Base-by-base conservation (phyloP, 2,797 vertebrate genomes). In the Coilia nasus region DNA sequence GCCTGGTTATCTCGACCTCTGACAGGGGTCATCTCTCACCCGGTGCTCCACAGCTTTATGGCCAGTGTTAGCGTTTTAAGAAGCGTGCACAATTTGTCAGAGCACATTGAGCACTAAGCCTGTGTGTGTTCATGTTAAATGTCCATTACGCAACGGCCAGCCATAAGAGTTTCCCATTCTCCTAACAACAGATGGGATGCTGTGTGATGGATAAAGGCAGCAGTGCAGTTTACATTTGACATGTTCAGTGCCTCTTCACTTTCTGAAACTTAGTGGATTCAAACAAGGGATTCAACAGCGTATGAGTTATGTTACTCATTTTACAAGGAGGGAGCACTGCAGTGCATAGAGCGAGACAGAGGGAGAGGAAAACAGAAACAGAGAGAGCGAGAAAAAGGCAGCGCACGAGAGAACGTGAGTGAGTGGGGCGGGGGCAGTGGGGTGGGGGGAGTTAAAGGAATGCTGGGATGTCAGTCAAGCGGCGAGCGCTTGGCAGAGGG, bases 291-390 rank as follows among this genome's bases (percentile, higher is more conserved):
- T n/a, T n/a, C n/a, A n/a, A n/a, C 81, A 83, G 87, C 87, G 86
- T 87, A 88, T 88, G 82, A 85, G 75, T 85, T 10, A 87, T 83
- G 85, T 89, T 91, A 88, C 85, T 89, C 86, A 88, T 85, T 85
- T 83, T 85, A 83, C 82, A 28, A 23, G 81, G 86, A 82, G 7
- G 80, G 21, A 75, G 47, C 56, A 28, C 25, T 47, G 19, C 31
- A 28, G 35, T 47, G 19, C 31, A 47, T 19, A 67, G 59, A 47
- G 0, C 82, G 0, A 56, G 50, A 83, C 83, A 47, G 41, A 47
- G 31, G 19, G 31, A 31, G 71, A 21, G 28, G 85, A 56, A 10
- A 12, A 50, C 50, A 60, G 25, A 71, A 54, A n/a, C 1, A n/a
- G 7, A n/a, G 3, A n/a, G 60, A 62, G 15, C 1, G 9, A 62